Percentiles rank a stretch among this genome's conserved stretches.
These are phyloP conservation scores for Mus minutoides DNA, from an alignment of 2,797 vertebrate species.

Conservation along the genomic window DNA sequence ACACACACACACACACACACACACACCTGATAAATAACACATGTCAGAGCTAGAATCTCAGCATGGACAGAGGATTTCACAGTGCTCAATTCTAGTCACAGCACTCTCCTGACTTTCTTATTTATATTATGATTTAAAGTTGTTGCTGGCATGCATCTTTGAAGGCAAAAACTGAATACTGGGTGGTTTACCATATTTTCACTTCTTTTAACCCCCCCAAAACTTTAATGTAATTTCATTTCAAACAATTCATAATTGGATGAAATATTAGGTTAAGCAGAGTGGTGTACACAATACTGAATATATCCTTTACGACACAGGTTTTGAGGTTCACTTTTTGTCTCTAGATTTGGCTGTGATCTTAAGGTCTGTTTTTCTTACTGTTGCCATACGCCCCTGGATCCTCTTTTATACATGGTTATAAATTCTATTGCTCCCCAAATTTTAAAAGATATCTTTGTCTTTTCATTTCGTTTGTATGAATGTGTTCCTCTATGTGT, in stretches of 20 bases:
- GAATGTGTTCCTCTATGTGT: background rate
- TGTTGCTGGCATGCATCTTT: background rate
- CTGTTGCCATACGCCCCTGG: background rate
- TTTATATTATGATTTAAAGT: background rate
- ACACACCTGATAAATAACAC: background rate
- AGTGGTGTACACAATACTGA: background rate
- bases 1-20: background rate
- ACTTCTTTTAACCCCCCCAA: background rate
- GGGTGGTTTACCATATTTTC: background rate
- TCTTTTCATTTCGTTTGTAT: background rate
- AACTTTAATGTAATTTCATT: background rate
- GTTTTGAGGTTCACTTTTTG: background rate
- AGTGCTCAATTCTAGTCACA: background rate
- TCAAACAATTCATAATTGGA: background rate
- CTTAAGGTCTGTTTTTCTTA: background rate
- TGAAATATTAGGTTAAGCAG: background rate
- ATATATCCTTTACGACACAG: background rate
- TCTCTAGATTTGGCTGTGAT: background rate
- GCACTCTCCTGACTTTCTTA: background rate
- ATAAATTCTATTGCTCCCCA: background rate
- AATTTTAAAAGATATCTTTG: background rate
- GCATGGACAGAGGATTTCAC: background rate
- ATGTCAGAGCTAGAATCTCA: background rate
- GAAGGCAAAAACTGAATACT: background rate
- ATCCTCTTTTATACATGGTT: rapidly evolving